Evolutionary conservation across 2,113 vertebrate genomes (phyloP).

Genomic region (Leiothrix lutea): DNA sequence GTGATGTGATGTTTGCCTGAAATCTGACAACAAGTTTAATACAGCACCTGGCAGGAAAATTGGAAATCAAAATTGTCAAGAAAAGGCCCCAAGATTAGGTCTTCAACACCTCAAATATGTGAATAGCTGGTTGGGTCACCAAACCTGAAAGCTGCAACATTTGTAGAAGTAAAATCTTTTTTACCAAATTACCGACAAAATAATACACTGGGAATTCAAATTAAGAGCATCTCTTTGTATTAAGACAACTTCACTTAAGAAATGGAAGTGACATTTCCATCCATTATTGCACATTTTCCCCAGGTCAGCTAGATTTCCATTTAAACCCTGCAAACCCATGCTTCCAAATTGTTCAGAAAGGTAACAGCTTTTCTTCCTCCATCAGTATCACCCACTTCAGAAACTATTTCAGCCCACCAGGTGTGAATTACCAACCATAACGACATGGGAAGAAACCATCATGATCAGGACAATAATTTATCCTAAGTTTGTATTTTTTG

Average conservation of each 20-base stretch:
- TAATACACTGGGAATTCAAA: not conserved
- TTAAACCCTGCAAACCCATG: not conserved
- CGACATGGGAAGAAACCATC: not conserved
- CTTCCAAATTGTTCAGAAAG: not conserved
- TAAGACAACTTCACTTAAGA: not conserved
- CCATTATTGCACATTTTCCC: not conserved
- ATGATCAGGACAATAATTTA: not conserved
- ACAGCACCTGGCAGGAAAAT: not conserved
- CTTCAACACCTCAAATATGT: not conserved
- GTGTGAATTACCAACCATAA: not conserved
- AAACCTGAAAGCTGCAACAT: not conserved
- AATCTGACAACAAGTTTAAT: not conserved
- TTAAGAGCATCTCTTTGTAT: not conserved
- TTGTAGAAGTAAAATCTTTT: not conserved
- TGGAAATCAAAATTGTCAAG: not conserved
- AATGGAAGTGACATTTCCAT: not conserved
- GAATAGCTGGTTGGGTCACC: not conserved
- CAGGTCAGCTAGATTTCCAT: not conserved
- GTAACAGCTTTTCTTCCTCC: not conserved
- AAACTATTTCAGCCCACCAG: not conserved
- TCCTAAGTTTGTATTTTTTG: not conserved
- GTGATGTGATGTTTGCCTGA: not conserved
- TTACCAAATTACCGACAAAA: not conserved
- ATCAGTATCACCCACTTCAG: not conserved
- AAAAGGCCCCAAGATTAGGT: not conserved